phyloP scores from a whole-genome alignment of 2,888 invertebrate genomes.

The Sesamia inferens region DNA sequence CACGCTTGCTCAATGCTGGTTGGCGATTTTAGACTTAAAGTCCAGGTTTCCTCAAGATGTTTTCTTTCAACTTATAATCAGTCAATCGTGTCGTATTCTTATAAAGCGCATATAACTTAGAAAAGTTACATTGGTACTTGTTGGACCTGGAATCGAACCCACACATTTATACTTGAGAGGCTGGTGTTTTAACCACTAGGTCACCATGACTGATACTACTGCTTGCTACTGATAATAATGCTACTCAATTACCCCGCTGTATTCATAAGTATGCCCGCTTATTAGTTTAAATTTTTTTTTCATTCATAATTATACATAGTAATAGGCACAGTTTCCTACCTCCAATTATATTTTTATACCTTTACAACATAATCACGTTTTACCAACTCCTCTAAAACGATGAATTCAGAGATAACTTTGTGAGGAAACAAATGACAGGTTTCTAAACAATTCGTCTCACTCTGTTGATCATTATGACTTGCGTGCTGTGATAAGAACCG shows the following conservation, averaged over 20 bases:
- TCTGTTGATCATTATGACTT: constrained; percentile 40
- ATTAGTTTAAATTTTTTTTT: neutral
- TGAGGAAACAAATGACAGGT: constrained; percentile 33
- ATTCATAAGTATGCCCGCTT: neutral
- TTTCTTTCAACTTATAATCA: too few relatives aligned
- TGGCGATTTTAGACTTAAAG: too few relatives aligned
- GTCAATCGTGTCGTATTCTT: too few relatives aligned
- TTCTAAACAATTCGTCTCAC: constrained; percentile 34
- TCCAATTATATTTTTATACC: neutral
- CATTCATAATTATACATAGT: neutral
- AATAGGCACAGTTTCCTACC: neutral
- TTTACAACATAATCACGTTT: constrained; percentile 15
- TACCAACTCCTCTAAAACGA: constrained; percentile 10
- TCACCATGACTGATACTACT: too few relatives aligned
- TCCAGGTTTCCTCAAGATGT: too few relatives aligned
- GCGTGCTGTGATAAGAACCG: constrained; percentile 22
- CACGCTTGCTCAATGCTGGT: too few relatives aligned
- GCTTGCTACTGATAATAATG: too few relatives aligned
- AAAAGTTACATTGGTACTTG: too few relatives aligned
- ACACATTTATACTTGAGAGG: too few relatives aligned
- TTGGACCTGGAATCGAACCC: too few relatives aligned
- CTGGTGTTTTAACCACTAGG: too few relatives aligned
- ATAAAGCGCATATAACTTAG: too few relatives aligned
- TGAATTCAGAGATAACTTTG: constrained; percentile 41
- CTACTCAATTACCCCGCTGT: neutral